These are phyloP conservation scores for Poecile atricapillus DNA, from an alignment of 2,113 vertebrate species.

Conservation along the genomic window DNA sequence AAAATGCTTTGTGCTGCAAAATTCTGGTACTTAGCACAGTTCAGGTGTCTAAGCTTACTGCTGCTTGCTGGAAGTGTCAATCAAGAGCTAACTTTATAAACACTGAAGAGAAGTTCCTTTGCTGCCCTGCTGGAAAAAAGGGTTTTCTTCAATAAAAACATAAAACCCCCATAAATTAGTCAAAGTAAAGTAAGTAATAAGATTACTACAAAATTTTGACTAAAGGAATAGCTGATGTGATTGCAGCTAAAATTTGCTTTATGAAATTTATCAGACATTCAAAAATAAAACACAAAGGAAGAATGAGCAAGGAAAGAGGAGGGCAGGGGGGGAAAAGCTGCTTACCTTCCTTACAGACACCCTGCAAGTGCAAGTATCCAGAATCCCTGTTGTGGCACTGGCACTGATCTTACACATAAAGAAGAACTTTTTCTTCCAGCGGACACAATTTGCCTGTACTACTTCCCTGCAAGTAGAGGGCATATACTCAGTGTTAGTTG, in stretches of 20 bases:
- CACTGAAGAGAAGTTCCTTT: neutral
- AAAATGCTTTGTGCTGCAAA: neutral
- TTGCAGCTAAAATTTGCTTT: neutral
- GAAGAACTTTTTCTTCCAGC: conserved; percentile 89
- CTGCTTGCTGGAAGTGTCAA: neutral
- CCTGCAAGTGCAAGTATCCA: conserved; percentile 89
- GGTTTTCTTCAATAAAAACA: neutral
- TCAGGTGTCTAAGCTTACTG: neutral
- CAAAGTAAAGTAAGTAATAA: neutral
- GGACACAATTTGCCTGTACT: conserved; percentile 90
- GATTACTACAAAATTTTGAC: neutral
- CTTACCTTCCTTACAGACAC: conserved; percentile 93
- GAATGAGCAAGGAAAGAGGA: neutral
- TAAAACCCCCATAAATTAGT: neutral
- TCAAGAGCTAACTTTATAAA: neutral
- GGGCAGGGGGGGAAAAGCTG: neutral
- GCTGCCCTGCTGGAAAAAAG: neutral
- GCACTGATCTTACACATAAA: conserved; percentile 95
- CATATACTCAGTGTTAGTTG: neutral
- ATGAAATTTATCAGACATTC: neutral
- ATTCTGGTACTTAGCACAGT: neutral
- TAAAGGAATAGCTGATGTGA: neutral
- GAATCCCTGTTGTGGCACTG: conserved; percentile 83
- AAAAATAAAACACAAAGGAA: neutral
- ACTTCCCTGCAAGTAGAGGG: conserved; percentile 76